Evolutionary conservation across 2,888 invertebrate genomes (phyloP), one percentile per base, ranked within the genome.

Genomic region (Macrostomum cliftonense): DNA sequence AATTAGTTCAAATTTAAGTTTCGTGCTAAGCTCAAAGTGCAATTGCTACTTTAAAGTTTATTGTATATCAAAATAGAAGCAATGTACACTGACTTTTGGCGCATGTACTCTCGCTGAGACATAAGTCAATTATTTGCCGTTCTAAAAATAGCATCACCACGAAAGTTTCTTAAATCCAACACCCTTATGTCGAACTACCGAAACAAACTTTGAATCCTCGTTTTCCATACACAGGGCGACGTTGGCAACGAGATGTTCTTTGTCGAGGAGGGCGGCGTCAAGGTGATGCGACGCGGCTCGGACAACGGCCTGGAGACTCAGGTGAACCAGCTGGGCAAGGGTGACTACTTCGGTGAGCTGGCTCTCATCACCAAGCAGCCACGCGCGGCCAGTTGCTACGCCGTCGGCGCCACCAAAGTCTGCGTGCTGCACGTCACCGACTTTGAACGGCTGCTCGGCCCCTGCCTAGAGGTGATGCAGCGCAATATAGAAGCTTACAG

Each of bases 381-480:
- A 50, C 79, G 95, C 64, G 93, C 93, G 57, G 93, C 93, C 50
- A 70, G 73, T n/a, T 72, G 68, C 2, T 68, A 67, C 57, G 83
- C 88, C 57, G 78, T 80, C 53, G 85, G 83, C 12, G 38, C 36
- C 17, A 20, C 51, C 4, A 51, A 51, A 42, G 45, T 56, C 61
- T 17, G 63, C 65, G 91, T 89, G 75, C 77, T 95, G 72, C 93
- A 93, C 74, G 91, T 93, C 65, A 84, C 86, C 67, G 91, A 91
- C 53, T 95, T 95, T 74, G 93, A 95, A 73, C 81, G 93, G 51
- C 78, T 95, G 57, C 77, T 95, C 62, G 93, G 93, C 39, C 91
- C 91, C 44, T 95, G 93, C 75, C 91, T 93, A 88, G 83, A 93
- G 70, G 80, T 95, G 50, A 88, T 95, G 89, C 89, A 91, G 75